phyloP scores from a whole-genome alignment of 2,797 vertebrate genomes.

The Esox masquinongy region DNA sequence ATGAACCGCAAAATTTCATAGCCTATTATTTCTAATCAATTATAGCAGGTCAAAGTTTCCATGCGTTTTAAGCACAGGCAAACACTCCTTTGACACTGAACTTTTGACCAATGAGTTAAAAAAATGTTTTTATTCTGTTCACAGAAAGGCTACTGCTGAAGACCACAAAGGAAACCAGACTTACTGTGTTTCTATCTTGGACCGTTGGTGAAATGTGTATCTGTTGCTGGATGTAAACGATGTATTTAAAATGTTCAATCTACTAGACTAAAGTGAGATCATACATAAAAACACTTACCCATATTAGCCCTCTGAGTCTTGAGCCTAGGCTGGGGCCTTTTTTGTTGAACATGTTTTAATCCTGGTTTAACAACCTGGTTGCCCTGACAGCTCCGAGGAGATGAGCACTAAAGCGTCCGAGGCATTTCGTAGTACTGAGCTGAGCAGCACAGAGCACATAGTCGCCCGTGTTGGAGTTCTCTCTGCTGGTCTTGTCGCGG shows the following conservation, averaged over 20 bases:
- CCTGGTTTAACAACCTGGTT: conserved; percentile 47
- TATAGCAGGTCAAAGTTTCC: background rate
- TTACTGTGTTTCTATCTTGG: too few species aligned
- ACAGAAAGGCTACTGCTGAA: background rate
- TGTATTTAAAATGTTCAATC: too few species aligned
- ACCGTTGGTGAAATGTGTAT: too few species aligned
- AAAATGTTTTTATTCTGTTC: background rate
- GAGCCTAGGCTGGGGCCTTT: conserved; percentile 61
- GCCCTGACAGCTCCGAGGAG: conserved; percentile 54
- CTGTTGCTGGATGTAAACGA: too few species aligned
- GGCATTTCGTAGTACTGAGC: conserved; percentile 66
- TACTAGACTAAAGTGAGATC: background rate
- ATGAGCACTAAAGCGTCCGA: conserved; percentile 54
- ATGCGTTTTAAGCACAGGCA: background rate
- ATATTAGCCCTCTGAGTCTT: conserved; percentile 63
- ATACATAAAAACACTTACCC: conserved; percentile 68
- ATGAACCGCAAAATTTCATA: background rate
- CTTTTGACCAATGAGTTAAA: background rate
- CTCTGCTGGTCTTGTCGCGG: conserved; percentile 67
- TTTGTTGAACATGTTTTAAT: conserved; percentile 74
- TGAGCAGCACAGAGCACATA: conserved; percentile 51
- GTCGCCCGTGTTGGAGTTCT: background rate
- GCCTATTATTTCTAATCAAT: background rate
- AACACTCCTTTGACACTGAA: background rate
- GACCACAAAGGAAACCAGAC: too few species aligned